Conservation (phyloP, 2,113 vertebrate species). For the Tragulus kanchil region DNA sequence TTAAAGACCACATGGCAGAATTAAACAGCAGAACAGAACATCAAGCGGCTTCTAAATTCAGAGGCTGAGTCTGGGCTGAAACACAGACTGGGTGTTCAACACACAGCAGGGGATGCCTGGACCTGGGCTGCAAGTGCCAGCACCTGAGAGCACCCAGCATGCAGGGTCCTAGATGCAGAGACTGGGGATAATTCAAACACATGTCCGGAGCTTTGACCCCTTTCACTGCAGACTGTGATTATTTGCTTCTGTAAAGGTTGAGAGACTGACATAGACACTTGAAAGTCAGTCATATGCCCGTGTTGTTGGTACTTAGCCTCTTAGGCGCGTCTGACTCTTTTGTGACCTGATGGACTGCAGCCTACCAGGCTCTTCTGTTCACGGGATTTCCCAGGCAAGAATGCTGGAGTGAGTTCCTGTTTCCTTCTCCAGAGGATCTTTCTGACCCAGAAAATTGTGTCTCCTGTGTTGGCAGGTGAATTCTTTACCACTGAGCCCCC, state of each 20-base stretch:
- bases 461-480: neutral
- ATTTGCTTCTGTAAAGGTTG: neutral
- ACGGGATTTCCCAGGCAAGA: neutral
- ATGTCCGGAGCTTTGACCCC: fast-evolving
- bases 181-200: neutral
- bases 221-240: neutral
- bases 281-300: neutral
- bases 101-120: fast-evolving
- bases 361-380: neutral
- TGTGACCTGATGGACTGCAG: neutral
- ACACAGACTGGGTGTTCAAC: fast-evolving
- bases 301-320: neutral
- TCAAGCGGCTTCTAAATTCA: neutral
- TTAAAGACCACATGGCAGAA: conserved; percentile 57
- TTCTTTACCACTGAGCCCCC: neutral
- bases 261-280: neutral
- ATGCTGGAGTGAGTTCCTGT: neutral
- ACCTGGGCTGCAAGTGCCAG: neutral
- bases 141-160: fast-evolving
- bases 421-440: neutral
- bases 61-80: neutral
- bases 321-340: neutral
- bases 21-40: neutral
- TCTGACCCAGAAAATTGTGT: neutral
- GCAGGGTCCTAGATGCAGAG: neutral